Conservation (phyloP, 1,140 invertebrate genomes). For the Atopsyche davidsoni region DNA sequence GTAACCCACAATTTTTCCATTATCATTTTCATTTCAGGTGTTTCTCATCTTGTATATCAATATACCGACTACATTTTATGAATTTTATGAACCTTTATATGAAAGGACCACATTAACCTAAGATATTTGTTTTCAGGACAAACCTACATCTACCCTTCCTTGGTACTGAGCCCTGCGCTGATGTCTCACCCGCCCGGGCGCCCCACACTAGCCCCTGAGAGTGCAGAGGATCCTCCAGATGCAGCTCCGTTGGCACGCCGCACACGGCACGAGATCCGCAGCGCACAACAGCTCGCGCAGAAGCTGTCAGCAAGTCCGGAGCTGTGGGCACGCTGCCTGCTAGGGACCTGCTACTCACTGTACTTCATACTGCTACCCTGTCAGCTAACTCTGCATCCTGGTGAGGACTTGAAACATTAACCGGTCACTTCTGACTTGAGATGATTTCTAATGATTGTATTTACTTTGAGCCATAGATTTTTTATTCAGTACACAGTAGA, state of each 20-base stretch:
- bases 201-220: conserved; percentile 8
- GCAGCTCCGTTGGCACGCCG: conserved; percentile 86
- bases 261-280: conserved; percentile 92
- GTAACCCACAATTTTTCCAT: too few relatives aligned
- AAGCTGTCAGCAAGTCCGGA: conserved; percentile 70
- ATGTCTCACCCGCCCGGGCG: conserved; percentile 30
- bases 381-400: conserved; percentile 37
- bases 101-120: too few relatives aligned
- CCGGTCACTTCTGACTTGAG: too few relatives aligned
- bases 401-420: conserved; percentile 37
- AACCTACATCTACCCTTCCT: conserved; percentile 49
- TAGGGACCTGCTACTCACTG: conserved; percentile 86
- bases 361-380: conserved; percentile 95
- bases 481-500: not conserved
- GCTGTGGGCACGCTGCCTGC: conserved; percentile 85
- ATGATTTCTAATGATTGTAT: not conserved
- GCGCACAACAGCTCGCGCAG: conserved; percentile 81
- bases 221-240: conserved; percentile 42
- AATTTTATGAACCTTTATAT: too few relatives aligned
- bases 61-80: too few relatives aligned
- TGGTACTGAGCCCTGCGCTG: conserved; percentile 48
- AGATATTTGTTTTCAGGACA: conserved; percentile 38
- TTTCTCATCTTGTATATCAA: too few relatives aligned
- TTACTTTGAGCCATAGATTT: too few relatives aligned
- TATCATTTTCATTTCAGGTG: too few relatives aligned